A percentile compares a stretch with the other conserved stretches of the same genome.
Conservation (phyloP, 2,797 vertebrate genomes). For the Micropoecilia bifurca region DNA sequence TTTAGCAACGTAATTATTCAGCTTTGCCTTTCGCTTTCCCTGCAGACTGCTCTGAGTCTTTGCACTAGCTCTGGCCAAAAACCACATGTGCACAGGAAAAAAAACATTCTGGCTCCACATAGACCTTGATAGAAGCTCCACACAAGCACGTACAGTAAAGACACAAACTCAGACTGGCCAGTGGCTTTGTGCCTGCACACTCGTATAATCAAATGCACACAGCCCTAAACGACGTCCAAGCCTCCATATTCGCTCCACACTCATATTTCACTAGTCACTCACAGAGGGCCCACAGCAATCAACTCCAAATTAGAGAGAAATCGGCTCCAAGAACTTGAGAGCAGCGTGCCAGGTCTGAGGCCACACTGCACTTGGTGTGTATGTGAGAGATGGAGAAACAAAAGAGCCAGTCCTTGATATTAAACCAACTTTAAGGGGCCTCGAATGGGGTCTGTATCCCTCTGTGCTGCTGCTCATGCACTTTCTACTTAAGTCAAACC, state of each 20-base stretch:
- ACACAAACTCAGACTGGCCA: slow-evolving; percentile 19
- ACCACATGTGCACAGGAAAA: slow-evolving; percentile 51
- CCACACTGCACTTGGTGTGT: slow-evolving; percentile 49
- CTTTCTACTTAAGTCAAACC: slow-evolving; percentile 38
- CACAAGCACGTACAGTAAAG: slow-evolving; percentile 22
- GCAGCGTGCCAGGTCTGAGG: slow-evolving; percentile 71
- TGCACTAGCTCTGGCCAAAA: slow-evolving; percentile 57
- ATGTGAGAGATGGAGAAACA: slow-evolving; percentile 37
- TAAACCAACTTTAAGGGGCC: slow-evolving; percentile 74
- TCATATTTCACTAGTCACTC: slow-evolving; percentile 76
- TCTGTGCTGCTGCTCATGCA: slow-evolving; percentile 53
- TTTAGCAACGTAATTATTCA: slow-evolving; percentile 55
- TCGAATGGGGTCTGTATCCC: slow-evolving; percentile 56
- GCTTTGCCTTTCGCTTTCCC: slow-evolving; percentile 54
- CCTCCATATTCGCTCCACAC: slow-evolving; percentile 62
- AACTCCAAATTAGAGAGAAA: slow-evolving; percentile 79
- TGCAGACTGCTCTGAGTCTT: slow-evolving; percentile 56
- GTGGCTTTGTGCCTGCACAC: slow-evolving; percentile 27
- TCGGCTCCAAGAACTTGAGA: slow-evolving; percentile 68
- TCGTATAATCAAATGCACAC: slow-evolving; percentile 48
- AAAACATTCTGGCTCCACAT: slow-evolving; percentile 43
- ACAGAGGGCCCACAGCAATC: slow-evolving; percentile 71
- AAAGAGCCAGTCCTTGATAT: slow-evolving; percentile 71
- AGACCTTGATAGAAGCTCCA: slow-evolving; percentile 46
- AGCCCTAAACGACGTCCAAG: slow-evolving; percentile 56